Base-by-base conservation (phyloP, 2,797 vertebrate species). In the Eidolon dupreanum region DNA sequence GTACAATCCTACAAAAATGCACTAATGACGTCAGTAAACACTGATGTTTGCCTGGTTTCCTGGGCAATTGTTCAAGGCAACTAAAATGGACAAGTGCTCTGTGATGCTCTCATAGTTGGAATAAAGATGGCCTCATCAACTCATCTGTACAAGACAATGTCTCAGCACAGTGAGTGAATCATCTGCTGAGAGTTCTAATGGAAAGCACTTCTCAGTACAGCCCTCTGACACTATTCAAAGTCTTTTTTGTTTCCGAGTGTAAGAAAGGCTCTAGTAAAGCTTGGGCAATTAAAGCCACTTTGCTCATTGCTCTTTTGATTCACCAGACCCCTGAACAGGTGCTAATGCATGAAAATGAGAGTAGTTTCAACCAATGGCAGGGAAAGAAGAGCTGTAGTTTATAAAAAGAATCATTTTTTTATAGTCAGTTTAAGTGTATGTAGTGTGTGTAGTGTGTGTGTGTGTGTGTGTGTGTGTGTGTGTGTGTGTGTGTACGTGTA, bases 231-330 rank as follows among this genome's bases (percentile, higher is more conserved):
- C 98, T 96, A 98, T 98, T 98, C 98, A 98, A 96, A 98, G 96
- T 97, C 98, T 98, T 99, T 98, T 98, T 98, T 98, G 98, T 97
- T 98, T 96, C 86, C 97, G 95, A 98, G 98, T 98, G 96, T 96
- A 98, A 98, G 97, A 98, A 98, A 98, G 97, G 97, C 98, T 98
- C 96, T 7, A 93, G 97, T 96, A 98, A 98, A 98, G 98, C 98
- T 97, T 97, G 91, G 95, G 98, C 98, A 98, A 98, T 99, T 98
- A 98, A 98, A 98, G 98, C 97, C 98, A 98, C 98, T 98, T 98
- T 98, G 97, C 98, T 98, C 98, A 98, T 97, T 98, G 98, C 98
- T 98, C 98, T 98, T 99, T 98, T 99, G 98, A 98, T 98, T 98
- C 97, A 97, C 90, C 74, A 36, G 63, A 7, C 97, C 98, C 97